A percentile compares a stretch with the other conserved stretches of the same genome.
These are phyloP conservation scores for Linepithema humile DNA, from an alignment of 1,140 invertebrate species.

Conservation along the genomic window DNA sequence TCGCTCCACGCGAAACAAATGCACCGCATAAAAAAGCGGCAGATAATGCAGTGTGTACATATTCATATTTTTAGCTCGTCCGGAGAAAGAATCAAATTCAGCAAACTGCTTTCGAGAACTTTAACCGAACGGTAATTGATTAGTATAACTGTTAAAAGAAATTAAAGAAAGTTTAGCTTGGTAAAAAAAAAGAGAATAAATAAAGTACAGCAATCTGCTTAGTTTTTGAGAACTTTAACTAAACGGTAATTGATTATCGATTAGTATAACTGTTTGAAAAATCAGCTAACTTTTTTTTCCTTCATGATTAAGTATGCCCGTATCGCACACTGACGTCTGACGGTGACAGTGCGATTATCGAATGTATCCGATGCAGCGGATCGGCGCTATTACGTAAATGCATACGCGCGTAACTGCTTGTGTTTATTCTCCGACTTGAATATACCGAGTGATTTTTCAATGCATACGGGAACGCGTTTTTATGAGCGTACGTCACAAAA, in stretches of 20 bases:
- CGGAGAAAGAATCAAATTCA: neutral
- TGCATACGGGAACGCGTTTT: neutral
- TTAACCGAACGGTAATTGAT: no score
- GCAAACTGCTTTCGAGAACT: neutral
- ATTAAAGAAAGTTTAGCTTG: no score
- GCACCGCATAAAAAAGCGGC: neutral
- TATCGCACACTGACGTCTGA: neutral
- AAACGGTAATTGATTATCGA: neutral
- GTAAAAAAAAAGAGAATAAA: no score
- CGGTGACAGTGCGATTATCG: neutral
- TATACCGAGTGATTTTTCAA: neutral
- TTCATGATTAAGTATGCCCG: neutral
- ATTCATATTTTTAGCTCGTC: neutral
- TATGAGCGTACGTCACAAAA: neutral
- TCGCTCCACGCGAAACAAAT: neutral
- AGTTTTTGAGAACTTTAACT: no score
- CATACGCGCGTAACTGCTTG: neutral
- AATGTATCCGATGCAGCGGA: neutral
- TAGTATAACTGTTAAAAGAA: no score
- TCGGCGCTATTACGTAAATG: constrained; percentile 4
- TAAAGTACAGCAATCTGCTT: no score
- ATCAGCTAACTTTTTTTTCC: neutral
- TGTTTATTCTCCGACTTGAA: no score
- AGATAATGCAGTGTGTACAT: neutral
- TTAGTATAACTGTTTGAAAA: neutral